Evolutionary conservation across 2,113 vertebrate species (phyloP), one percentile per base, ranked within the genome.

Genomic region (Poicephalus gulielmi): DNA sequence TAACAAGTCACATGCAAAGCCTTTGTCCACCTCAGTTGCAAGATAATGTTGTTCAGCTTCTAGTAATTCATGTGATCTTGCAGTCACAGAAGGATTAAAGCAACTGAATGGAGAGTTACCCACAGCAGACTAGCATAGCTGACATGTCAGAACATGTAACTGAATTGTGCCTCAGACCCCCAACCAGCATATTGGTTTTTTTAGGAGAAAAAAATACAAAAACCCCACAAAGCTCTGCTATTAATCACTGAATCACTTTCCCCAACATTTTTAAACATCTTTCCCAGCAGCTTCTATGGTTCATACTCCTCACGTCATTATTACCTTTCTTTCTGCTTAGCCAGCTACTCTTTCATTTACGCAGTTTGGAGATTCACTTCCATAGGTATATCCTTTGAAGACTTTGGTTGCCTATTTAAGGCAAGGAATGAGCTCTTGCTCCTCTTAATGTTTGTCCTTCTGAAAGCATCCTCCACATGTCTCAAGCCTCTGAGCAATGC

Each of bases 341-440:
- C 7, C 59, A 92, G 23, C 60, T 90, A 24, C 63, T 73, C 35
- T 83, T 95, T 90, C 60, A 63, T 74, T 81, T 81, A 6, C 25
- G 28, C 14, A 60, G 8, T 83, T 80, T 78, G 47, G 27, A 64
- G 33, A 66, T 15, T 52, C 60, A 19, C 35, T 95, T 94, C 57
- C 60, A 60, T 13, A 92, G 73, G 39, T 19, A 3, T 27, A 49
- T 13, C 13, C 85, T 88, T 93, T 94, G 88, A 96, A 93, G 82
- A 77, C 22, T 75, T 83, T 46, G 33, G 71, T 93, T 90, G 68
- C 60, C 83, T 68, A 68, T 88, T 88, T 95, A 96, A 95, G 90
- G 83, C 64, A 81, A 96, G 60, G 85, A 83, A 88, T 90, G 88
- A 96, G 93, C 90, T 88, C 60, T 90, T 95, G 76, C 50, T 96